Percentiles rank a stretch among this genome's conserved stretches.
Evolutionary conservation across 2,113 vertebrate species (phyloP).

Genomic region (Leptobrachium ailaonicum): DNA sequence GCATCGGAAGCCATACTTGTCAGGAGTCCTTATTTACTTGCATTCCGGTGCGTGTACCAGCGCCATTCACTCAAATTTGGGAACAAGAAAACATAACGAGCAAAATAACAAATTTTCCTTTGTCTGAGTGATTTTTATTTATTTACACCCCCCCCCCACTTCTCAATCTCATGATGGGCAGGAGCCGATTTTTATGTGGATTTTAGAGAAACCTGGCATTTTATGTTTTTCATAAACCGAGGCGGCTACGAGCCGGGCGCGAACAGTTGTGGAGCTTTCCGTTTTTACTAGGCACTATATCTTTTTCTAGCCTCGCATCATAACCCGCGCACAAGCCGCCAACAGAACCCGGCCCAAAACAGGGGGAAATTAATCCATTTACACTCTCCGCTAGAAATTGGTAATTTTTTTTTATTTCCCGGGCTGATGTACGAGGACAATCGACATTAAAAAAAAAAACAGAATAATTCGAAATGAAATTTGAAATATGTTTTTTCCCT

Average conservation of each 20-base stretch:
- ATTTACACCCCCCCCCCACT: too few relatives aligned
- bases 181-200: conserved; percentile 11
- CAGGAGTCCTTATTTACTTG: too few relatives aligned
- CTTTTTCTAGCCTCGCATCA: conserved; percentile 33
- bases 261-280: conserved; percentile 9
- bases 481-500: not conserved
- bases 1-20: too few relatives aligned
- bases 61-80: too few relatives aligned
- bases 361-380: conserved; percentile 1
- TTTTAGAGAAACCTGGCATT: conserved; percentile 25
- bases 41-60: too few relatives aligned
- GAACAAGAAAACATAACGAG: too few relatives aligned
- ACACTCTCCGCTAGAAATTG: not conserved
- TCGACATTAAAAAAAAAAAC: not conserved
- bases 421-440: not conserved
- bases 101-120: too few relatives aligned
- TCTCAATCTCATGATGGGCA: too few relatives aligned
- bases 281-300: conserved; percentile 38
- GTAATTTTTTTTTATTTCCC: not conserved
- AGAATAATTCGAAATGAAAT: not conserved
- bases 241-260: not conserved
- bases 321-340: conserved; percentile 13
- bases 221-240: conserved; percentile 40
- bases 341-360: not conserved
- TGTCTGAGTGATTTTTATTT: too few relatives aligned